Conservation (phyloP, 1,140 invertebrate genomes). For the Cotesia vestalis region DNA sequence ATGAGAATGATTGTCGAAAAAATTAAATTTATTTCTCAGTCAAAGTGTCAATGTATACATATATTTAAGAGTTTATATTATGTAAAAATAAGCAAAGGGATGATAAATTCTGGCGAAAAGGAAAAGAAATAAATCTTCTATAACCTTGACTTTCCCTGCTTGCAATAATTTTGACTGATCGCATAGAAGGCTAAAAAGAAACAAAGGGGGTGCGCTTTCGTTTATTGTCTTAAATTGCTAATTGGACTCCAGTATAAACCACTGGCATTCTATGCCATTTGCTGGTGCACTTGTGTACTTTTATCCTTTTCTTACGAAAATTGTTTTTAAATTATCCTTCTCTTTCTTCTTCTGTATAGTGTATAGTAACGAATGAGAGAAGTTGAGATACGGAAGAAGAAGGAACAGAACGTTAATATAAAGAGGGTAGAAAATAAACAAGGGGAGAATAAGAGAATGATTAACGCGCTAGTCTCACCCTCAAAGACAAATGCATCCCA, state of each 20-base stretch:
- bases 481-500: slow-evolving; percentile 44
- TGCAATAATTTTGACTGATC: slow-evolving; percentile 33
- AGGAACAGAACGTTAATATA: slow-evolving; percentile 1
- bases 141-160: background rate
- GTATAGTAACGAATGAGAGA: background rate
- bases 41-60: slow-evolving; percentile 13
- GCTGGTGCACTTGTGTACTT: slow-evolving; percentile 12
- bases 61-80: too few relatives aligned
- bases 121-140: background rate
- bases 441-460: slow-evolving; percentile 35
- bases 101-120: background rate
- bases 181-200: slow-evolving; percentile 2
- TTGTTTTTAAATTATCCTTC: slow-evolving; percentile 3
- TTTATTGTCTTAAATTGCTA: slow-evolving; percentile 63
- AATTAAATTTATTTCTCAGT: background rate
- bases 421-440: slow-evolving; percentile 34
- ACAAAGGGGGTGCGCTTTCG: slow-evolving; percentile 33
- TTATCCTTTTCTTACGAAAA: slow-evolving; percentile 11
- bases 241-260: slow-evolving; percentile 50
- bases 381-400: background rate
- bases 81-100: background rate
- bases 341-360: slow-evolving; percentile 6
- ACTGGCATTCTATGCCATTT: slow-evolving; percentile 14
- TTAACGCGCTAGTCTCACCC: slow-evolving; percentile 44
- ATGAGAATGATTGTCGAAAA: too few relatives aligned